These are phyloP conservation scores for Sebastes miniatus DNA, from an alignment of 2,797 vertebrate species.

Conservation along the genomic window DNA sequence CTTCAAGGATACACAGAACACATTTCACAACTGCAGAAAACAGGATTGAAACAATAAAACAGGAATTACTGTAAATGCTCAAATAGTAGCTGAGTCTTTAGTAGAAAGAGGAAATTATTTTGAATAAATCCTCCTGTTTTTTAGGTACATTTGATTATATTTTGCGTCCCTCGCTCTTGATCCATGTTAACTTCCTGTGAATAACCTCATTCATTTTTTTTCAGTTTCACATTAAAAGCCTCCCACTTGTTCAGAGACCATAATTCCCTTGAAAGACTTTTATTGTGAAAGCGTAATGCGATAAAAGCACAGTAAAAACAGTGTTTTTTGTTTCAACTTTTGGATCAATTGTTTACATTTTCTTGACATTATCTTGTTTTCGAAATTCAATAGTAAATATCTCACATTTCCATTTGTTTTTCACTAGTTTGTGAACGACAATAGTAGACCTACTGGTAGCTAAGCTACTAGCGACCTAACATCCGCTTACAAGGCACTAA, in stretches of 20 bases:
- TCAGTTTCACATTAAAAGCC: background rate
- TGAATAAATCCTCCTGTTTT: background rate
- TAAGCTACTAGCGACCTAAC: background rate
- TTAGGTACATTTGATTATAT: background rate
- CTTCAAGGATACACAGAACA: slow-evolving; percentile 59
- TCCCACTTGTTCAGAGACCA: background rate
- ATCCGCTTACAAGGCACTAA: slow-evolving; percentile 16
- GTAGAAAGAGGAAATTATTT: background rate
- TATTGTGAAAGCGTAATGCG: background rate
- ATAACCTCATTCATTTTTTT: background rate
- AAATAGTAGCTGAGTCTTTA: background rate
- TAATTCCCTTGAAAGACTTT: background rate
- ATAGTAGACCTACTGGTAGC: background rate
- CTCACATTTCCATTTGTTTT: background rate
- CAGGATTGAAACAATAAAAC: slow-evolving; percentile 37
- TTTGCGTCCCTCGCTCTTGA: background rate
- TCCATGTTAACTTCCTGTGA: background rate
- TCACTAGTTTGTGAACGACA: background rate
- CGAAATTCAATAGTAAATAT: background rate
- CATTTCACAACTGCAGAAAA: slow-evolving; percentile 59
- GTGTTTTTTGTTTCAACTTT: background rate
- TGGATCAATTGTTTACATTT: background rate
- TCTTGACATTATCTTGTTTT: background rate
- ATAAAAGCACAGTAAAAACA: background rate
- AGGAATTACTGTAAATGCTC: slow-evolving; percentile 44